phyloP scores from a whole-genome alignment of 2,888 invertebrate genomes.

The Callinectes sapidus region DNA sequence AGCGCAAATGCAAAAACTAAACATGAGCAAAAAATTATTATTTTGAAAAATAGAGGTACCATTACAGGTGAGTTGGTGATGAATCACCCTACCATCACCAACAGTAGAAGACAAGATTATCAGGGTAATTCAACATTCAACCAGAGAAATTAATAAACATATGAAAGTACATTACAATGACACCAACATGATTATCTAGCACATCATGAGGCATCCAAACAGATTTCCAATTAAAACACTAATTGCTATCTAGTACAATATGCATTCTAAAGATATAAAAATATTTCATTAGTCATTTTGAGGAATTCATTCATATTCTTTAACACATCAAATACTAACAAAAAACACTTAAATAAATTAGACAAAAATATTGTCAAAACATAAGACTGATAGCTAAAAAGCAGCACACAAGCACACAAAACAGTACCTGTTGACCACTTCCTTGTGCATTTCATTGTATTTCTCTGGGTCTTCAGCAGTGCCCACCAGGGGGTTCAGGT shows the following conservation, averaged over 20 bases:
- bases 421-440: slow-evolving; percentile 84
- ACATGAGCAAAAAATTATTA: not conserved
- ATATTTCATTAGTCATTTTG: not conserved
- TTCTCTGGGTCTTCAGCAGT: slow-evolving; percentile 85
- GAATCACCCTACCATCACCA: not conserved
- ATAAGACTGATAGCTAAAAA: not conserved
- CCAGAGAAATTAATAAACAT: not conserved
- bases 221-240: not conserved
- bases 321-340: not conserved
- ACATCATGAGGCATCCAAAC: not conserved
- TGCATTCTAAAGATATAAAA: not conserved
- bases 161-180: not conserved
- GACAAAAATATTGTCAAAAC: not conserved
- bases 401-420: not conserved
- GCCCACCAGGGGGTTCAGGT: slow-evolving; percentile 86
- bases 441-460: slow-evolving; percentile 86
- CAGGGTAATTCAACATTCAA: not conserved
- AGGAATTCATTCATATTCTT: not conserved
- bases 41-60: not conserved
- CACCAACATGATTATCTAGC: not conserved
- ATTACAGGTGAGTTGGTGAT: not conserved
- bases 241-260: not conserved
- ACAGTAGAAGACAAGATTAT: not conserved
- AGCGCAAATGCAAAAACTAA: not conserved
- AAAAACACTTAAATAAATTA: not conserved